Base-by-base conservation (phyloP, 2,797 vertebrate species). In the Melanotaenia boesemani region DNA sequence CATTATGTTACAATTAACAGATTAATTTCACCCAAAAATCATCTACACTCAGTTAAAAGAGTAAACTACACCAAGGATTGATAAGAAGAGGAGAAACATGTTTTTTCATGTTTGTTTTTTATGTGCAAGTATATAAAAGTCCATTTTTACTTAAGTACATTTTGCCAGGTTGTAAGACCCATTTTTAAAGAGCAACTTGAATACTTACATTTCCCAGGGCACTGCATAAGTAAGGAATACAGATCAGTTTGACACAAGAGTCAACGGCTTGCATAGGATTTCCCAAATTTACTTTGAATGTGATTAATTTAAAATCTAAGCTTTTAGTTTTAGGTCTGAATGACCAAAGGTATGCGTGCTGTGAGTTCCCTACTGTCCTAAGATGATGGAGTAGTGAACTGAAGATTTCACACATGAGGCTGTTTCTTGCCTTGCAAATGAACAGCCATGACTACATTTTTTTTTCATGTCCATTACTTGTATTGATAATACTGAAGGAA, bases 181-280 rank as follows among this genome's bases (percentile, higher is more conserved):
- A 36, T 84, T 88, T 83, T 68, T 81, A 69, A 55, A 80, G 76
- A 63, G 66, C 66, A 55, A 67, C 5, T 70, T 41, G 74, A 20
- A 62, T 44, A 44, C 46, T 6, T 22, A 41, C 36, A 39, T 18
- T 69, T 48, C 58, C 46, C 41, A 52, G 64, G 76, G 72, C 32
- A 62, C 74, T 72, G 54, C 60, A 64, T 70, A 68, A 73, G 52
- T 64, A 76, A 61, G 32, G 54, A 10, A 65, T 76, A 63, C 64
- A 39, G 79, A 65, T 74, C 37, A 62, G 82, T 82, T 80, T 67
- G 60, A 67, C 54, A 52, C 58, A 6, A 50, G 54, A 70, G 69
- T 75, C 56, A 75, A 70, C 65, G 65, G 44, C 13, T 56, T 37
- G 15, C 0, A 1, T 55, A 59, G 67, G 80, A 54, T 63, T 71